Conservation (phyloP, 2,113 vertebrate genomes). For the Mola mola region DNA sequence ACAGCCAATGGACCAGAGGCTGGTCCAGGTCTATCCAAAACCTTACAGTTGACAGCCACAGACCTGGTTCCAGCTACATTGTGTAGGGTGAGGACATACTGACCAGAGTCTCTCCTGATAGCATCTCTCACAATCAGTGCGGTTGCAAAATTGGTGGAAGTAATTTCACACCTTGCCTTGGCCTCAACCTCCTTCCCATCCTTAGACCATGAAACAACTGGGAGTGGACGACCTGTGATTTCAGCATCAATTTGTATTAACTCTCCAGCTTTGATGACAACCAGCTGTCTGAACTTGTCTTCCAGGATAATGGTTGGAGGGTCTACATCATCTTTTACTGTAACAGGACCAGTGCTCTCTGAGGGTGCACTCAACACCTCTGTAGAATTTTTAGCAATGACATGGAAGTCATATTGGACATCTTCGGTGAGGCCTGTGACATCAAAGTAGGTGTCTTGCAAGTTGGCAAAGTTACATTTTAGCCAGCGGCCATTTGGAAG, state of each 20-base stretch:
- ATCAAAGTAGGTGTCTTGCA: conserved; percentile 95
- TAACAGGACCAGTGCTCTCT: conserved; percentile 92
- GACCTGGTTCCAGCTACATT: conserved; percentile 95
- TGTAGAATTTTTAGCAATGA: conserved; percentile 95
- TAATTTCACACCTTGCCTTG: conserved; percentile 93
- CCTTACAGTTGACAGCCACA: conserved; percentile 92
- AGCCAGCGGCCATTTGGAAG: conserved; percentile 96
- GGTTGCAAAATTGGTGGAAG: conserved; percentile 87
- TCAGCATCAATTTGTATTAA: conserved; percentile 92
- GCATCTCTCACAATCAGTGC: conserved; percentile 89
- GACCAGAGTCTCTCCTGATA: conserved; percentile 92
- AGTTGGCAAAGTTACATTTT: conserved; percentile 95
- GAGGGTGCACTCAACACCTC: conserved; percentile 92
- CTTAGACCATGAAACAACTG: conserved; percentile 94
- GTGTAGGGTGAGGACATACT: conserved; percentile 92
- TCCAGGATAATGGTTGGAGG: conserved; percentile 94
- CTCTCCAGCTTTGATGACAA: conserved; percentile 95
- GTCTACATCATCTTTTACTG: conserved; percentile 95
- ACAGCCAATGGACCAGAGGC: conserved; percentile 92
- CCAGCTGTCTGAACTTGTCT: conserved; percentile 89
- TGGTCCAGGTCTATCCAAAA: conserved; percentile 95
- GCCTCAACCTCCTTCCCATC: conserved; percentile 94
- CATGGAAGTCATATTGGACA: conserved; percentile 93
- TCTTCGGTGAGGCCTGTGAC: conserved; percentile 95
- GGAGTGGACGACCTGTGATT: conserved; percentile 91